Base-by-base conservation (phyloP, 2,797 vertebrate genomes). In the Enteromius anoplus region DNA sequence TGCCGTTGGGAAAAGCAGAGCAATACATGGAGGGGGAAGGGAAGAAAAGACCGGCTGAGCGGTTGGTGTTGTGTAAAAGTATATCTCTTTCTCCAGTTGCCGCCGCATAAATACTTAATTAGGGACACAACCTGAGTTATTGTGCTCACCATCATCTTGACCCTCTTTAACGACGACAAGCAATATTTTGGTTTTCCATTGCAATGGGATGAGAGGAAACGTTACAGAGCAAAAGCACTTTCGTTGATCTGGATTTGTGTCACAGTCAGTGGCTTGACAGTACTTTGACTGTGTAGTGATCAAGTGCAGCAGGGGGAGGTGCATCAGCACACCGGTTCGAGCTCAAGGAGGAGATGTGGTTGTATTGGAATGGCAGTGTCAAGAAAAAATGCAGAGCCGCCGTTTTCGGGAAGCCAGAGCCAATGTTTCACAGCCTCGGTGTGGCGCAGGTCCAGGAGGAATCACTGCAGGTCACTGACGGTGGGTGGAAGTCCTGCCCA, bases 81-180 rank as follows among this genome's bases (percentile, higher is more conserved):
- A 90, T 89, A 91, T 88, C 89, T 88, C 89, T 88, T 86, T 85
- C 84, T 90, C 85, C 90, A 91, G 92, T 91, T 85, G 89, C 88
- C 75, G 83, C 82, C 76, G 85, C 90, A 93, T 93, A 93, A 95
- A 96, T 94, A 93, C 89, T 94, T 93, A 91, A 96, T 93, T 90
- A 93, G 90, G 90, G 89, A 88, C 88, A 92, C 10, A 89, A 89
- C 68, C 90, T 90, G 84, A 86, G 91, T 92, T 89, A 88, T 88
- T 58, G 80, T 85, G 83, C 90, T 92, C 88, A 21, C 17, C 78
- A 85, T 91, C 89, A 85, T 87, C 83, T 89, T 93, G 93, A 94
- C 93, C 93, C 90, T 90, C 91, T 92, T 90, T 91, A 88, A 87
- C 91, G 92, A 91, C 91, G 42, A 90, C 10, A 72, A 0, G 10